Base-by-base conservation (phyloP, 2,888 invertebrate genomes). In the Meandrusa payeni region DNA sequence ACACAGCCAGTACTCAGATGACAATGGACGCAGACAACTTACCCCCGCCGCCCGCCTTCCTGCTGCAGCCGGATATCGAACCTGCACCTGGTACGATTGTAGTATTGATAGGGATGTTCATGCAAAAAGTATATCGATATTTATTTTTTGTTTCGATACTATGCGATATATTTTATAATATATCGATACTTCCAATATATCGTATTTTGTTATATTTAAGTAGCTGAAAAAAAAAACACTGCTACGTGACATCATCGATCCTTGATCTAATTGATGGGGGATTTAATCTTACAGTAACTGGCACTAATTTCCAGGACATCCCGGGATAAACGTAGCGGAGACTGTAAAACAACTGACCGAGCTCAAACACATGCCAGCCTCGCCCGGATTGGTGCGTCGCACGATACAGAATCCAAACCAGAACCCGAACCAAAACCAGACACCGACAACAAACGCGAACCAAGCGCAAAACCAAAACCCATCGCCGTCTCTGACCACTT, bases 311-410 rank as follows among this genome's bases (percentile, higher is more conserved):
- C 1, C 66, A 82, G 79, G 59, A 24, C 66, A 69, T 23, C 53
- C 55, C 57, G 82, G 87, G 34, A 88, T 92, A 23, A 93, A 92
- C 60, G 96, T 96, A 9, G 95, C 96, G 0, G 95, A 96, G 73
- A 95, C 95, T 0, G 94, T 96, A 3, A 94, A 95, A 69, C 95
- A 94, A 26, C 78, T 96, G 42, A 95, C 95, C 0, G 95, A 95
- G 64, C 77, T 95, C 49, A 93, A 94, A 59, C 96, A 96, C 77
- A 95, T 94, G 60, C 95, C 96, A 0, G 95, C 95, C 1, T 96
- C 95, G 53, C 96, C 96, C 2, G 92, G 93, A 51, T 89, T 94
- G 2, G 79, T 93, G 13, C 89, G 94, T 3, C 90, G 93, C 7
- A 70, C 70, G 17, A 64, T 76, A 2, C 85, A 79, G 43, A 63